A percentile compares a stretch with the other conserved stretches of the same genome.
Evolutionary conservation across 1,140 invertebrate genomes (phyloP).

Genomic region (Euwallacea fornicatus): DNA sequence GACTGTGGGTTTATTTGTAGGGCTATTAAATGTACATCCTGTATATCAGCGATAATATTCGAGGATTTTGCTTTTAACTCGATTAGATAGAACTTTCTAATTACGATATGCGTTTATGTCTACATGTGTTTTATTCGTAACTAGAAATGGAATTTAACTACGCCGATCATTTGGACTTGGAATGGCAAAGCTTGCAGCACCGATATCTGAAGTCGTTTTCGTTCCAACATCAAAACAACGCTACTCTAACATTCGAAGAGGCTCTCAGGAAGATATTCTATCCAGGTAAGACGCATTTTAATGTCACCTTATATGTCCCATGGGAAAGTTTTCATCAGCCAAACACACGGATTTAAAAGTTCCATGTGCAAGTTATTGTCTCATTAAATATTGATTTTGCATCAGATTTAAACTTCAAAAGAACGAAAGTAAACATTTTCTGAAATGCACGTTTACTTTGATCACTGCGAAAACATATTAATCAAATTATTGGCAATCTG

Average conservation of each 20-base stretch:
- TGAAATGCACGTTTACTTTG: background rate
- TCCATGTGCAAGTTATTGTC: background rate
- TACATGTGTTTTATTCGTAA: no score
- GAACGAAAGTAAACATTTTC: background rate
- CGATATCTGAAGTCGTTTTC: constrained; percentile 11
- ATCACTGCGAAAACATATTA: no score
- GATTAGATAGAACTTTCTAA: no score
- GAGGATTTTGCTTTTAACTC: no score
- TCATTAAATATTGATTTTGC: background rate
- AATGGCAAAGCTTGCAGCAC: constrained; percentile 14
- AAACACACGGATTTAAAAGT: no score
- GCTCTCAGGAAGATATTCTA: background rate
- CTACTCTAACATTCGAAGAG: background rate
- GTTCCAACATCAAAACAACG: background rate
- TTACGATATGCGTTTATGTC: background rate
- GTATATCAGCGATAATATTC: no score
- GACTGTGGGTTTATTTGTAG: no score
- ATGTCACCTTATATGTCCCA: no score
- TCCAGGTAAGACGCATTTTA: constrained; percentile 2
- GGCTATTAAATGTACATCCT: no score
- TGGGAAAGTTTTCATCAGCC: no score
- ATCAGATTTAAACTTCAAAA: background rate
- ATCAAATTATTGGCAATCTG: no score
- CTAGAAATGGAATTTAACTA: constrained; percentile 13
- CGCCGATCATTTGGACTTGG: constrained; percentile 21